Conservation (phyloP, 2,888 invertebrate species). For the Eupithecia pulchellata region DNA sequence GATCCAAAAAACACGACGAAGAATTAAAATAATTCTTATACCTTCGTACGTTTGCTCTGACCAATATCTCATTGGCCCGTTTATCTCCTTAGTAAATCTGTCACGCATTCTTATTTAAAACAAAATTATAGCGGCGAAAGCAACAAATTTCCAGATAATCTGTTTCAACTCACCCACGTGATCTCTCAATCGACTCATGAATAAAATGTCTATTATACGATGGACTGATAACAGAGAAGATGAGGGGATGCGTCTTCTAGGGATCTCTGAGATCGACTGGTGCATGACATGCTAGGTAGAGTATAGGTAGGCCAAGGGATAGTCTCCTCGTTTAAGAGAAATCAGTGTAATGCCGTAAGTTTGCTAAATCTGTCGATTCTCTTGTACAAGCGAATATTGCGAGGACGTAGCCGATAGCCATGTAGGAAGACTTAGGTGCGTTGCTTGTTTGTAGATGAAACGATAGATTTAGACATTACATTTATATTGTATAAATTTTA, state of each 20-base stretch:
- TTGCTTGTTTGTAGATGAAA: too few species aligned
- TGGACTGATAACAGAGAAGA: conserved; percentile 34
- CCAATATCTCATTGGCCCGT: background rate
- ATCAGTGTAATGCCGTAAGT: too few species aligned
- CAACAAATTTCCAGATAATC: conserved; percentile 27
- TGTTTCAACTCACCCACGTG: conserved; percentile 26
- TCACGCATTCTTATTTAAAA: conserved; percentile 1
- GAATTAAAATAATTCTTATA: background rate
- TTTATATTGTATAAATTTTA: too few species aligned
- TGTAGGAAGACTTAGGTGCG: too few species aligned
- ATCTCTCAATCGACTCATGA: conserved; percentile 45
- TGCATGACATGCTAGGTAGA: background rate
- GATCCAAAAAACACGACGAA: too few species aligned
- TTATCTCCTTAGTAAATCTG: conserved; percentile 3
- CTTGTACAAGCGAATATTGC: too few species aligned
- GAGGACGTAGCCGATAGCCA: too few species aligned
- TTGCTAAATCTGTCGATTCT: too few species aligned
- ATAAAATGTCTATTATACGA: conserved; percentile 44
- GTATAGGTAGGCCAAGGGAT: background rate
- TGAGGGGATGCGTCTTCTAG: conserved; percentile 4
- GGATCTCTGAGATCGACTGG: background rate
- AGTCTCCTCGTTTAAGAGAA: background rate
- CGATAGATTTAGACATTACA: too few species aligned
- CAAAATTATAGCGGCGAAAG: conserved; percentile 8
- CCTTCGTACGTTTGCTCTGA: background rate